phyloP scores from a whole-genome alignment of 2,888 invertebrate genomes.

The Gandaritis pyraliata region DNA sequence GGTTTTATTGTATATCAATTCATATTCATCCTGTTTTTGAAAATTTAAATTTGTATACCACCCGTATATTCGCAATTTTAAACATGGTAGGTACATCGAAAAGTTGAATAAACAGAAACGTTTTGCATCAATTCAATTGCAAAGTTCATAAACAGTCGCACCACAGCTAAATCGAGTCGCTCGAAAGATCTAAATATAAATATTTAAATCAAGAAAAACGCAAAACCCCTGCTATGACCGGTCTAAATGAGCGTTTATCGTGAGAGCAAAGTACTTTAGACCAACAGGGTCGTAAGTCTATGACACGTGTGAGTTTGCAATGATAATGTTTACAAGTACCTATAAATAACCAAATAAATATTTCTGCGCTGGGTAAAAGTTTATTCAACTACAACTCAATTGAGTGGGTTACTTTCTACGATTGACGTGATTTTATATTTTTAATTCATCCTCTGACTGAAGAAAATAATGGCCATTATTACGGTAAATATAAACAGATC shows the following conservation, averaged over 20 bases:
- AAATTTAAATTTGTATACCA: background rate
- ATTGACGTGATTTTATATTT: too few relatives aligned
- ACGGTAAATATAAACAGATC: too few relatives aligned
- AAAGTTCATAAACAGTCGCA: constrained; percentile 10
- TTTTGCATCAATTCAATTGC: background rate
- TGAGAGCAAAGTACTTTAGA: constrained; percentile 20
- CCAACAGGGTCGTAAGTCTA: constrained; percentile 5
- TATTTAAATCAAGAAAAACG: constrained; percentile 26
- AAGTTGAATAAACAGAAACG: background rate
- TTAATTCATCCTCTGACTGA: too few relatives aligned
- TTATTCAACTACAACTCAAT: too few relatives aligned
- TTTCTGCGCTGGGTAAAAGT: background rate
- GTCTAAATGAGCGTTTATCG: constrained; percentile 20
- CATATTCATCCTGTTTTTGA: background rate
- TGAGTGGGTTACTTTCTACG: too few relatives aligned
- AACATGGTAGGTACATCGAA: too few relatives aligned
- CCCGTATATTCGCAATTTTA: too few relatives aligned
- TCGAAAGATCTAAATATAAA: constrained; percentile 27
- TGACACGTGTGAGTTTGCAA: constrained; percentile 10
- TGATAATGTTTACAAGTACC: constrained; percentile 12
- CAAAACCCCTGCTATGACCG: constrained; percentile 21
- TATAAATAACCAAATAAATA: background rate
- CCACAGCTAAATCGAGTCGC: constrained; percentile 10
- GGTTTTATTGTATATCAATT: background rate
- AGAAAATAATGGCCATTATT: too few relatives aligned